These are phyloP conservation scores for Charaxes varanes DNA, from an alignment of 1,140 invertebrate genomes.

Conservation along the genomic window DNA sequence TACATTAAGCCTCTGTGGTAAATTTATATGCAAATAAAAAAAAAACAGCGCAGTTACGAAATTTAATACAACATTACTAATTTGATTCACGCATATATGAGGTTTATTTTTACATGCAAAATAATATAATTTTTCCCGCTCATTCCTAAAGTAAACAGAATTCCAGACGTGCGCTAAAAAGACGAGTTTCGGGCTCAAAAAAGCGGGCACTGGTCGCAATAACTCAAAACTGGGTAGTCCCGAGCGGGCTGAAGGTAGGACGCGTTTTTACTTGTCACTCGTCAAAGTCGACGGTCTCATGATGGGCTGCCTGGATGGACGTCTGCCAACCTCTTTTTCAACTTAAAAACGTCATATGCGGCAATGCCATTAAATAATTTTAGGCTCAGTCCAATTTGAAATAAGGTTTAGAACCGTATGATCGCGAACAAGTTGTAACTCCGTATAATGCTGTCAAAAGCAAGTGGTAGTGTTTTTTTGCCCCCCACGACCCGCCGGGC, in stretches of 20 bases:
- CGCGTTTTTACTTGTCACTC: slow-evolving; percentile 65
- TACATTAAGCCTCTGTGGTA: no score
- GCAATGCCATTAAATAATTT: neutral
- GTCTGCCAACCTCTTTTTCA: slow-evolving; percentile 51
- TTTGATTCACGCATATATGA: no score
- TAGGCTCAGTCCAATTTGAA: slow-evolving; percentile 4
- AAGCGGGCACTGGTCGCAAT: slow-evolving; percentile 43
- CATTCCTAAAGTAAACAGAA: slow-evolving; percentile 55
- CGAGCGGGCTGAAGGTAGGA: slow-evolving; percentile 39
- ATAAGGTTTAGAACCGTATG: slow-evolving; percentile 21
- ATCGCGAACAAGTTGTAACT: slow-evolving; percentile 1
- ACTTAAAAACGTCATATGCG: slow-evolving; percentile 19
- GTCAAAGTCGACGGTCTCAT: slow-evolving; percentile 58
- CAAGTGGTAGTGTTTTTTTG: slow-evolving; percentile 69
- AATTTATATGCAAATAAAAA: no score
- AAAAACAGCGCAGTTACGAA: no score
- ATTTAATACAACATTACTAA: no score
- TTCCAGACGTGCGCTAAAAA: slow-evolving; percentile 26
- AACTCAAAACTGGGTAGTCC: slow-evolving; percentile 52
- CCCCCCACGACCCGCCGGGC: slow-evolving; percentile 63
- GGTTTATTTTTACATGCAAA: no score
- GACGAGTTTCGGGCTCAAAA: slow-evolving; percentile 33
- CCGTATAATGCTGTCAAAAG: slow-evolving; percentile 17
- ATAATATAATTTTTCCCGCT: no score
- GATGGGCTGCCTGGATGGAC: slow-evolving; percentile 66